A percentile compares a stretch with the other conserved stretches of the same genome.
These are phyloP conservation scores for Labeo rohita DNA, from an alignment of 2,113 vertebrate genomes.

Conservation along the genomic window DNA sequence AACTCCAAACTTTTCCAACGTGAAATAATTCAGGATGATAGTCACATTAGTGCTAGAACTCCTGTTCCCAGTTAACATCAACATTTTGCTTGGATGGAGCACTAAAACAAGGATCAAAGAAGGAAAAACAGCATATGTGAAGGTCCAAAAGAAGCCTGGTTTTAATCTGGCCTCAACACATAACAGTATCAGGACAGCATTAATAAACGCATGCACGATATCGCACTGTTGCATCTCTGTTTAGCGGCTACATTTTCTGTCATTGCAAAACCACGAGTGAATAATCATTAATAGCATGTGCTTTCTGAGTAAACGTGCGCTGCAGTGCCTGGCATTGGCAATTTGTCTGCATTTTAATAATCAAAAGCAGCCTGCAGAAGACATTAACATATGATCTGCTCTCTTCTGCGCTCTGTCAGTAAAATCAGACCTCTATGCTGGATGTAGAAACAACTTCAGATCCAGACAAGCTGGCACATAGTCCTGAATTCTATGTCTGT, in stretches of 20 bases:
- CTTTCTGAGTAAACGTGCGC: neutral
- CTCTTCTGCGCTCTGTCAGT: slow-evolving; percentile 50
- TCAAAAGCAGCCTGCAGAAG: slow-evolving; percentile 68
- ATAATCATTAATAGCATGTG: neutral
- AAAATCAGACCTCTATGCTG: slow-evolving; percentile 61
- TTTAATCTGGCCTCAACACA: neutral
- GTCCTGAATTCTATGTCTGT: slow-evolving; percentile 59
- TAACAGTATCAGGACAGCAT: slow-evolving; percentile 1
- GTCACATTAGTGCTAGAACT: slow-evolving; percentile 17
- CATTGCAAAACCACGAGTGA: neutral
- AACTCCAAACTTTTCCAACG: neutral
- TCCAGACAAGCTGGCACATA: slow-evolving; percentile 54
- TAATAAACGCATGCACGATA: slow-evolving; percentile 4
- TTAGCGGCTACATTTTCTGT: neutral
- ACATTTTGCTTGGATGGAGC: slow-evolving; percentile 31
- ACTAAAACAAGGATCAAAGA: slow-evolving; percentile 30
- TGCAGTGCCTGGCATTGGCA: neutral
- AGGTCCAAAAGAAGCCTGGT: slow-evolving; percentile 12
- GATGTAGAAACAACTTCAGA: slow-evolving; percentile 56
- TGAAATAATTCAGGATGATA: neutral
- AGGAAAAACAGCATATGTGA: neutral
- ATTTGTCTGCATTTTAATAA: slow-evolving; percentile 52
- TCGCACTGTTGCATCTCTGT: neutral
- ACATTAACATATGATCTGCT: slow-evolving; percentile 64
- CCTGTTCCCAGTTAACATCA: slow-evolving; percentile 21